Evolutionary conservation across 1,140 invertebrate species (phyloP).

Genomic region (Pogonomyrmex californicus): DNA sequence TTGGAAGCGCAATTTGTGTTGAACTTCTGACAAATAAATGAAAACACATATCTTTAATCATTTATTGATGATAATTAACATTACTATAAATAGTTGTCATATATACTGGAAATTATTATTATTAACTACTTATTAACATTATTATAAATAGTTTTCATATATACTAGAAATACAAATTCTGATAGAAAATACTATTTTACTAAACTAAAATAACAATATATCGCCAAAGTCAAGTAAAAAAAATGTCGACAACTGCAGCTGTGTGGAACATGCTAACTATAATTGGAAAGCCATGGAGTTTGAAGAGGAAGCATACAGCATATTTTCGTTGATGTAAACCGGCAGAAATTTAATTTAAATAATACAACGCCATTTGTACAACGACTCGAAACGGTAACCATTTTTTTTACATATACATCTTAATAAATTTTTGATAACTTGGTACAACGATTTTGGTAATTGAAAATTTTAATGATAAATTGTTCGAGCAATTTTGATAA

Average conservation of each 20-base stretch:
- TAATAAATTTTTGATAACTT: neutral
- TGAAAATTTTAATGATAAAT: neutral
- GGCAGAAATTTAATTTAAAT: neutral
- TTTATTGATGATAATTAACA: neutral
- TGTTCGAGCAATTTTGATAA: neutral
- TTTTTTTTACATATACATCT: neutral
- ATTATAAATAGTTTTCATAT: neutral
- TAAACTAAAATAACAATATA: neutral
- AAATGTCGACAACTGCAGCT: neutral
- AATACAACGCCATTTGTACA: neutral
- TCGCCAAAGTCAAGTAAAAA: neutral
- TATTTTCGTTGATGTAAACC: neutral
- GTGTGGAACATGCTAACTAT: conserved; percentile 10
- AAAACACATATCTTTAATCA: neutral
- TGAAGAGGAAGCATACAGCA: neutral
- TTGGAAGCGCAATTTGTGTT: neutral
- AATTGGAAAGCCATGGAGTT: conserved; percentile 17
- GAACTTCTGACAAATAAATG: neutral
- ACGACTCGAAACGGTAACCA: neutral
- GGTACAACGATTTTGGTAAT: neutral
- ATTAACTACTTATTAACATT: neutral
- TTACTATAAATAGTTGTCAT: neutral
- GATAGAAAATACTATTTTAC: neutral
- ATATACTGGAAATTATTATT: neutral
- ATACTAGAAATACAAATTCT: conserved; percentile 5